Base-by-base conservation (phyloP, 2,113 vertebrate genomes). In the Mesocricetus auratus region DNA sequence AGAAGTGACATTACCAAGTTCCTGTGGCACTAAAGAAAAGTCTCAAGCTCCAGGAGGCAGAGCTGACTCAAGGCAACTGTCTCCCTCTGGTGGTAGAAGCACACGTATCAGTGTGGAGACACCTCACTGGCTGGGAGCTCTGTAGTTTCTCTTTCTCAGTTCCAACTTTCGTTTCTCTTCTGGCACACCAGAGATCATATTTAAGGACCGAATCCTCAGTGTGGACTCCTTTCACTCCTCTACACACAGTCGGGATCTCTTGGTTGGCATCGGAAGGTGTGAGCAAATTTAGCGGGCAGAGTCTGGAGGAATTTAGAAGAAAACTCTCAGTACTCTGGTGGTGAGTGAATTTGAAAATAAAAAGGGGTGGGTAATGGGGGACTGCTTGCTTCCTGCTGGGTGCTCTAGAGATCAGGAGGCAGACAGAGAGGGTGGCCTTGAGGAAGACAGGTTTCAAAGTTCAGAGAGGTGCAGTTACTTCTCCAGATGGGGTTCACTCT, bases 101-200 rank as follows among this genome's bases (percentile, higher is more conserved):
- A 0, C 81, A 60, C 2, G 13, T 29, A 5, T 12, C 5, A 47
- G n/a, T 8, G 47, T 60, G 53, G 53, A 4, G 1, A 0, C 13
- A 10, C n/a, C 13, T n/a, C 56, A 83, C 29, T 83, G 56, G 22
- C 29, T 39, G 56, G 7, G 4, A 39, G 3, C 26, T 83, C 24
- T 26, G 12, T 10, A 29, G 56, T 9, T 83, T 62, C 36, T 29
- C 7, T 13, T 56, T 56, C n/a, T n/a, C n/a, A n/a, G 53, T 31
- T 77, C 74, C 45, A 16, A 15, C 24, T 77, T 77, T 77, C 24
- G 29, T 77, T 77, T 29, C 42, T 47, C 6, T 42, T 0, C 6
- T 77, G 24, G 12, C 73, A 45, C 22, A 12, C 22, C 10, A 13
- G 10, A 75, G 39, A 8, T 26, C 73, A 24, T 5, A 22, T 10